Evolutionary conservation across 2,888 invertebrate species (phyloP), one percentile per base, ranked within the genome.

Genomic region (Ennomos quercinarius): DNA sequence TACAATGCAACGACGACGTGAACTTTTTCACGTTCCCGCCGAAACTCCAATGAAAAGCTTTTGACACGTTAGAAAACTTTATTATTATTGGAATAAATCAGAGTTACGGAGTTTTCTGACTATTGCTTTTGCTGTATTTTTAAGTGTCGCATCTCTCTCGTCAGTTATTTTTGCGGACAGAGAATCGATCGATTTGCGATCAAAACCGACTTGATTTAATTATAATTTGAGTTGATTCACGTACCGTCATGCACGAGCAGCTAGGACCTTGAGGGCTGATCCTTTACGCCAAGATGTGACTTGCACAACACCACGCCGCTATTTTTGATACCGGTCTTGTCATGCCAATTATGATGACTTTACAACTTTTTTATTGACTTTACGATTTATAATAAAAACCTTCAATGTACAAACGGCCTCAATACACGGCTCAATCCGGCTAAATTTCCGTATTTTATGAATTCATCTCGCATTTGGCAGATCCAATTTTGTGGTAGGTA

Each of bases 211-310:
- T 61, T 74, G 72, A 73, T 71, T 77, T 75, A 72, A 77, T 79
- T 81, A 77, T 76, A 79, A 81, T 81, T 75, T 72, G 64, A 76
- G 76, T 71, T 72, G 64, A 72, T 78, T 75, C 89, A 87, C 89
- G 89, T 84, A 78, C 76, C 43, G 81, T 78, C 76, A 74, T 73
- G 90, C 91, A 91, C 89, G 91, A 85, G 57, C 75, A 81, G 56
- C 12, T 78, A 78, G 78, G 83, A 78, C 90, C 90, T 91, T 89
- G 87, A 67, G 70, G 74, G 72, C 74, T 76, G 84, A 80, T 89
- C 90, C 88, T 85, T 85, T 71, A 78, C 63, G 67, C 72, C 77
- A 73, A 80, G 87, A 87, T 91, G 88, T 90, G 91, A 89, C 89
- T 89, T 89, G 89, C 89, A 86, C 82, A 87, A 88, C 77, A 74